Evolutionary conservation across 2,113 vertebrate genomes (phyloP).

Genomic region (Vidua macroura): DNA sequence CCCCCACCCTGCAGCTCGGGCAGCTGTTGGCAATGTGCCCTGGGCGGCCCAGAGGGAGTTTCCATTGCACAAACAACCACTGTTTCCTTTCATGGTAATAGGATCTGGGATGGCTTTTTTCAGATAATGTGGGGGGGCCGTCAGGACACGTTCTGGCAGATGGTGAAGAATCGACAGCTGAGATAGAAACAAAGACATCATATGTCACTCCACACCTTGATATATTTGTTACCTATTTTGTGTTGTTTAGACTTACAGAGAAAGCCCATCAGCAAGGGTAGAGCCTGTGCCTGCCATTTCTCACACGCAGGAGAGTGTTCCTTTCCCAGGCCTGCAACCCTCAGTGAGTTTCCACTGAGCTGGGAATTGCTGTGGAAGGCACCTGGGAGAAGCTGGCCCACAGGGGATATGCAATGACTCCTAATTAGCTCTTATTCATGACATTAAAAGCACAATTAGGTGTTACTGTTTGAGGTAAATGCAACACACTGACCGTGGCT

Average conservation of each 20-base stretch:
- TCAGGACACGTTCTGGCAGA: not conserved
- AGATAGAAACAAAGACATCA: not conserved
- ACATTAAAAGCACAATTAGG: constrained; percentile 1
- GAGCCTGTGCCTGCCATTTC: not conserved
- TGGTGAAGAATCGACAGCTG: not conserved
- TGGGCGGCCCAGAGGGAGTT: not conserved
- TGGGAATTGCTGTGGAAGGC: not conserved
- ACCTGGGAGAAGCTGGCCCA: not conserved
- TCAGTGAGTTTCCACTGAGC: not conserved
- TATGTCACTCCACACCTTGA: constrained; percentile 22
- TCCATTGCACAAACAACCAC: not conserved
- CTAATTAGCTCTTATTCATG: constrained; percentile 40
- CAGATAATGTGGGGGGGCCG: not conserved
- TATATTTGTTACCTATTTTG: not conserved
- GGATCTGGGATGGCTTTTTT: not conserved
- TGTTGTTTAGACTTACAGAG: not conserved
- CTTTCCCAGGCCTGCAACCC: not conserved
- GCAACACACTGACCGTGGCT: not conserved
- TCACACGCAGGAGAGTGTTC: not conserved
- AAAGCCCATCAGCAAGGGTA: not conserved
- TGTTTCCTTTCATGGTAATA: not conserved
- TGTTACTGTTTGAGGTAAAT: not conserved
- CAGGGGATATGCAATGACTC: not conserved
- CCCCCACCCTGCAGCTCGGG: not conserved
- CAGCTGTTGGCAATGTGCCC: not conserved